phyloP scores from a whole-genome alignment of 2,113 vertebrate species.

The Pseudorhombus dupliciocellatus region DNA sequence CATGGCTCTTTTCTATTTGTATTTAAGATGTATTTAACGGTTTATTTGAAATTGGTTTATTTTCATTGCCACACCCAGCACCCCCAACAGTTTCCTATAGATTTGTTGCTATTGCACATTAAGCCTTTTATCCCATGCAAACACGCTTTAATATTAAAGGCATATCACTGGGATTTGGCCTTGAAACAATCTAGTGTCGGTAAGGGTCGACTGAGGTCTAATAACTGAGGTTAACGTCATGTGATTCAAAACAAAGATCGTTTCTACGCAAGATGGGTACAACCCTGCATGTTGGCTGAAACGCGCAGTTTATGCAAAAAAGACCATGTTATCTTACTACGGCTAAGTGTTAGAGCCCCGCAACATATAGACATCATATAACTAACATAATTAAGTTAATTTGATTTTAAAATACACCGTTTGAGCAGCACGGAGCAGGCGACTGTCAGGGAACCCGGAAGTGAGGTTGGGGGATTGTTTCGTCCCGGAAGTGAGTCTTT shows the following conservation, averaged over 20 bases:
- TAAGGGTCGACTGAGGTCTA: neutral
- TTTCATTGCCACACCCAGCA: no score
- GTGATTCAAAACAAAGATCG: constrained; percentile 46
- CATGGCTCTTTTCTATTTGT: no score
- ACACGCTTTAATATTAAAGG: neutral
- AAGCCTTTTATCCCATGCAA: neutral
- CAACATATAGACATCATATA: fast-evolving
- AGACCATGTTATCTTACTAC: fast-evolving
- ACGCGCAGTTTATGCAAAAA: neutral
- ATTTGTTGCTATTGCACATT: no score
- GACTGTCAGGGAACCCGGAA: constrained; percentile 51
- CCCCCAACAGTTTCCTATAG: no score
- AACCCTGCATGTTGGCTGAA: neutral
- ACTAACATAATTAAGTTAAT: no score
- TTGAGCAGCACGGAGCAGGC: neutral
- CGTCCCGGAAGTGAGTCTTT: constrained; percentile 24
- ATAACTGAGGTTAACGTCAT: constrained; percentile 11
- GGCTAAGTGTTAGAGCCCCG: fast-evolving
- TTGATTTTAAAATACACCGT: neutral
- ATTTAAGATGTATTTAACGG: no score
- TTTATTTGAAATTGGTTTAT: no score
- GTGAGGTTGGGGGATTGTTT: neutral
- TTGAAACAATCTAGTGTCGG: neutral
- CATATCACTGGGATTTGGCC: no score
- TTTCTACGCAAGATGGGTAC: constrained; percentile 17